Evolutionary conservation across 1,140 invertebrate species (phyloP), one percentile per base, ranked within the genome.

Genomic region (Aphaenogaster ashmeadi): DNA sequence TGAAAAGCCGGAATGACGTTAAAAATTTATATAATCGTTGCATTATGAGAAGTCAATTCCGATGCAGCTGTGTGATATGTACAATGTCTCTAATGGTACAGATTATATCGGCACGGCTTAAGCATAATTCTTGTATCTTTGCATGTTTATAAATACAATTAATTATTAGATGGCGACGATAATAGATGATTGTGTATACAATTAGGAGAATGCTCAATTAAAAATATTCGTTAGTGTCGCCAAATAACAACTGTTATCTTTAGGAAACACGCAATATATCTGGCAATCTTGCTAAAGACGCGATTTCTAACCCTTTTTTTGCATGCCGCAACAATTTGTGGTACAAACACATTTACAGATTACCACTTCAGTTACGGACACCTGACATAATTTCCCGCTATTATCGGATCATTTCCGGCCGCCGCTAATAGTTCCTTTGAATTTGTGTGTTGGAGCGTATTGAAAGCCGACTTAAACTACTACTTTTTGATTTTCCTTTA

Each of bases 171-270:
- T 13, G 58, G 3, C 15, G 21, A 36, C 11, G 36, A 66, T 87
- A 84, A 90, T 77, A 77, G 38, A n/a, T 9, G 4, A 36, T 18
- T 60, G 36, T 77, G 41, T 44, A 9, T 11, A 21, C 62, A 75
- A 88, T 86, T 88, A 79, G 47, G 7, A 11, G 21, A 60, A 5
- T 27, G 60, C 7, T 77, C 69, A 67, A 78, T 86, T 87, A 87
- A 69, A 7, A 41, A 11, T 4, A n/a, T 66, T 74, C 44, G 52
- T 27, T 62, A 18, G 27, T 75, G 79, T 77, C 41, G 21, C 41
- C 27, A 64, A 50, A 84, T 41, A 74, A 87, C 69, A 86, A 86
- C 90, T 72, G 79, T 88, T 91, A 88, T 56, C 60, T 58, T 8
- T 27, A 50, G 50, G 11, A 79, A 78, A 66, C 15, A 44, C 21